Percentiles rank a stretch among this genome's conserved stretches.
Evolutionary conservation across 2,888 invertebrate species (phyloP).

Genomic region (Coleophora flavipennella): DNA sequence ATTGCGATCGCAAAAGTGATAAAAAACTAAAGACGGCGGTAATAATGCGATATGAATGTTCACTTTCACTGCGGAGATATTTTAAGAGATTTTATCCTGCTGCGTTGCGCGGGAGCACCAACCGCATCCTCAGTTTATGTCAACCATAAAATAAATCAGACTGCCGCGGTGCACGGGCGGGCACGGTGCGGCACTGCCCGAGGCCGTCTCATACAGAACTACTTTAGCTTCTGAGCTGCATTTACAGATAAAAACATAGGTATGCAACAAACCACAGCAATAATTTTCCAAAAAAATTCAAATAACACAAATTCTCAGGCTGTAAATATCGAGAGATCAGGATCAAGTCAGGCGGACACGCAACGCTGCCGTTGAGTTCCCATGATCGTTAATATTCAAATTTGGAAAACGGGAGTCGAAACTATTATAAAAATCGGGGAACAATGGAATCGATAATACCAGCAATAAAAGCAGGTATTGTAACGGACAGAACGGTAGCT

Average conservation of each 20-base stretch:
- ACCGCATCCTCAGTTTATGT: conserved; percentile 36
- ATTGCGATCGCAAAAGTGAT: too few species aligned
- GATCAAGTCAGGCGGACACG: conserved; percentile 5
- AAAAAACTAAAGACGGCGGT: too few species aligned
- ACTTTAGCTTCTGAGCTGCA: too few species aligned
- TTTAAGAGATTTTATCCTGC: neutral
- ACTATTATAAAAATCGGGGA: conserved; percentile 46
- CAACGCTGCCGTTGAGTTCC: conserved; percentile 34
- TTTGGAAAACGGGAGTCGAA: conserved; percentile 39
- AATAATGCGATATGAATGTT: neutral
- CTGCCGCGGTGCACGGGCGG: conserved; percentile 9
- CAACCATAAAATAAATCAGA: conserved; percentile 39
- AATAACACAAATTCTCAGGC: conserved; percentile 14
- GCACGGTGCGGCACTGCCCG: conserved; percentile 11
- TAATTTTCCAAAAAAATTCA: conserved; percentile 3
- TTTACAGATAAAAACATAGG: too few species aligned
- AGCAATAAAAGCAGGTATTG: conserved; percentile 35
- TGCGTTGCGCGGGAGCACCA: conserved; percentile 11
- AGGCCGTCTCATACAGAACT: conserved; percentile 1
- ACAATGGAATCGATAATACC: conserved; percentile 65
- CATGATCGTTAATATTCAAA: conserved; percentile 61
- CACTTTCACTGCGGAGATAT: conserved; percentile 1
- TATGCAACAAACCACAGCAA: too few species aligned
- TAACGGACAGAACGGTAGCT: conserved; percentile 66
- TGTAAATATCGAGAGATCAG: conserved; percentile 10